phyloP scores from a whole-genome alignment of 2,113 vertebrate species.

The Baryphthengus martii region DNA sequence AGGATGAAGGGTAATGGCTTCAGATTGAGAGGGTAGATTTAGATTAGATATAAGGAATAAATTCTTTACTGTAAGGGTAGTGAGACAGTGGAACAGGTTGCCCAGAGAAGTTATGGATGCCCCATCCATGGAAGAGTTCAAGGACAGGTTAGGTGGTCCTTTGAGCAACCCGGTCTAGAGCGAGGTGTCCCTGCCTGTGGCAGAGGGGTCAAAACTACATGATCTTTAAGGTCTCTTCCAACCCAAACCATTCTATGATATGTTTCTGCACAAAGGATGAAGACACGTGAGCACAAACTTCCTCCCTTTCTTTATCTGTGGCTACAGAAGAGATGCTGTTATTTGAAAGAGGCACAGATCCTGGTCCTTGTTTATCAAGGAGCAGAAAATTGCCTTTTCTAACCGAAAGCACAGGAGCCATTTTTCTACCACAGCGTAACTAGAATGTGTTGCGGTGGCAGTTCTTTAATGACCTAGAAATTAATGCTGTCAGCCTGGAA shows the following conservation, averaged over 20 bases:
- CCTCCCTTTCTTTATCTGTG: neutral
- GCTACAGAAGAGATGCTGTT: neutral
- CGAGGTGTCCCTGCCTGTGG: neutral
- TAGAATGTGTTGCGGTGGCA: neutral
- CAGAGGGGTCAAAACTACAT: neutral
- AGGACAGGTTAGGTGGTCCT: neutral
- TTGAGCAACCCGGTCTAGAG: neutral
- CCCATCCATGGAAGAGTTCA: neutral
- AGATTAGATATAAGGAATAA: neutral
- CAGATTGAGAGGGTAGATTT: neutral
- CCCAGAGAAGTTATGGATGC: neutral
- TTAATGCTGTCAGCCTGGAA: slow-evolving; percentile 18
- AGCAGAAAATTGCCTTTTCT: neutral
- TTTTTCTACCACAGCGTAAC: neutral
- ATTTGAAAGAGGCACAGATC: neutral
- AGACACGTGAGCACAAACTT: accelerated
- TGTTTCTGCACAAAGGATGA: neutral
- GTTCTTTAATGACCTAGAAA: slow-evolving; percentile 5
- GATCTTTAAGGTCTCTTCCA: neutral
- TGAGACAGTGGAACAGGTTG: neutral
- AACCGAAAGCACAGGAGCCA: neutral
- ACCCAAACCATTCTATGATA: neutral
- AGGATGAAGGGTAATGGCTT: neutral
- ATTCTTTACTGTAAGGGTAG: neutral
- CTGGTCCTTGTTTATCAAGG: neutral